Evolutionary conservation across 2,113 vertebrate genomes (phyloP).

Genomic region (Passerina amoena): DNA sequence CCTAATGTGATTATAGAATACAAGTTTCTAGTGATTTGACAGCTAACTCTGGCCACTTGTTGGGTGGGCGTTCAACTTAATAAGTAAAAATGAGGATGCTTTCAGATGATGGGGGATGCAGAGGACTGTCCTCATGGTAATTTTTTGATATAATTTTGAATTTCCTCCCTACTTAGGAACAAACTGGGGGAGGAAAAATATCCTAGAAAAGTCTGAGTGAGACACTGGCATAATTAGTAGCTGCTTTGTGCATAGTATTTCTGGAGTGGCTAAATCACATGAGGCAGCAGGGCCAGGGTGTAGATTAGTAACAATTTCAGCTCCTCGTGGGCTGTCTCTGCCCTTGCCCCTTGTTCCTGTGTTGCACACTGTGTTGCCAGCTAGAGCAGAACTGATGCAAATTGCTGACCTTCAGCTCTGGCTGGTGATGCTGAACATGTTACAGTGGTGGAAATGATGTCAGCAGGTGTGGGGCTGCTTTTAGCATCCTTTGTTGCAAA

Average conservation of each 20-base stretch:
- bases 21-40: background rate
- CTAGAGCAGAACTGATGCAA: background rate
- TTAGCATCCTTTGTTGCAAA: rapidly evolving
- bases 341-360: background rate
- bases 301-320: background rate
- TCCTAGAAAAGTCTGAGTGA: background rate
- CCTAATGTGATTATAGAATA: background rate
- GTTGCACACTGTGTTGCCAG: background rate
- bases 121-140: background rate
- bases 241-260: background rate
- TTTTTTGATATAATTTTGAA: background rate
- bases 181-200: background rate
- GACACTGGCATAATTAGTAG: background rate
- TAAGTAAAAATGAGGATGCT: background rate
- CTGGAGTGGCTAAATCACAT: background rate
- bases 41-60: background rate
- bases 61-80: background rate
- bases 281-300: background rate
- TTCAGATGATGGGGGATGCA: background rate
- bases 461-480: background rate
- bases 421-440: rapidly evolving
- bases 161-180: background rate
- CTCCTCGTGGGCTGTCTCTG: rapidly evolving
- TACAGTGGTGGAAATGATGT: background rate
- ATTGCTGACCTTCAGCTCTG: background rate